Evolutionary conservation across 1,140 invertebrate species (phyloP), one percentile per base, ranked within the genome.

Genomic region (Polypedilum pembai): DNA sequence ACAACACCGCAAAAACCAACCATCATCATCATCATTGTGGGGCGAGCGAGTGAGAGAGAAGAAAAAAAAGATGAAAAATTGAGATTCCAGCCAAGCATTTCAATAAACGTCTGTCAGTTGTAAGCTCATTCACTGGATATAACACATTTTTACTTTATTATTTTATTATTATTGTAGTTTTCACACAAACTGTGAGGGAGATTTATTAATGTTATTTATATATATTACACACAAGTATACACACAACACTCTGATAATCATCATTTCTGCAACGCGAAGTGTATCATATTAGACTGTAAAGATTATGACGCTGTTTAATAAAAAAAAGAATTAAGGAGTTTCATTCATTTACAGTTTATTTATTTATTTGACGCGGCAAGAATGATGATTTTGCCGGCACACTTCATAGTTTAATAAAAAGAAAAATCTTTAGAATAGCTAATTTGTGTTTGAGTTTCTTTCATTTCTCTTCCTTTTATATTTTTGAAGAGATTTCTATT

Each of bases 1-100:
- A 33, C 45, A 56, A 33, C 45, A 56, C 45, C 45, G 45, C 45
- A 56, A 56, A 56, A 56, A 56, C 45, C 45, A 56, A 56, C 45
- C 45, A 56, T 56, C 45, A 15, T 15, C 12, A 56, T 56, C 24
- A 33, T 33, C 24, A 33, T 33, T 33, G 24, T 33, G 24, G 24
- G 24, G 24, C 24, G 24, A 33, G 5, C 5, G 12, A 56, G 12
- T 15, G n/a, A 56, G n/a, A 15, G 45, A 56, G n/a, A 56, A 10
- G 41, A 45, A 45, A 10, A 15, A 10, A 45, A 56, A n/a, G 45
- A 56, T 56, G 45, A 56, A 56, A 56, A 12, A 56, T 56, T 56
- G 45, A n/a, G 24, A 33, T 33, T 33, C 24, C 24, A 33, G 24
- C 24, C 24, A 33, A 33, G 24, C 24, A 33, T 33, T 33, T 33